These are phyloP conservation scores for Orestias chungarensis DNA, from an alignment of 2,797 vertebrate species.

Conservation along the genomic window DNA sequence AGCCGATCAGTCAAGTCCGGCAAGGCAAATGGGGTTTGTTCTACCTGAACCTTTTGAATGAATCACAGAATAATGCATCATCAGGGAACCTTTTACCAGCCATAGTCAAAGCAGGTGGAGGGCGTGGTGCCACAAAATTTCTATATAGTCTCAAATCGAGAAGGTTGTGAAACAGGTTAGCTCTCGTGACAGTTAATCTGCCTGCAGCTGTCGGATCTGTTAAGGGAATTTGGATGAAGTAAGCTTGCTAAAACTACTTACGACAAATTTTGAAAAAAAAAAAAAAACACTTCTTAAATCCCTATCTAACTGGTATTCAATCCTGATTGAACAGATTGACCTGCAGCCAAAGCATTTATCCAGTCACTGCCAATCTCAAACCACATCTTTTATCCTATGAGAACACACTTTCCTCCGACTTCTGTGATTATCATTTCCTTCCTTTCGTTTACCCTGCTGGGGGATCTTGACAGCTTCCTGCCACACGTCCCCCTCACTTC, in stretches of 20 bases:
- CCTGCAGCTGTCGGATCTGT: constrained; percentile 4
- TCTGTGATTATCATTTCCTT: constrained; percentile 27
- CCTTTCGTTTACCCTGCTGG: constrained; percentile 29
- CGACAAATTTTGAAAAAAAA: not conserved
- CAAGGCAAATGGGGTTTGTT: not conserved
- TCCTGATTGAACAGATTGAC: not conserved
- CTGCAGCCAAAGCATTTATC: constrained; percentile 11
- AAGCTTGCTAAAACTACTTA: not conserved
- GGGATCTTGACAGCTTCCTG: constrained; percentile 66
- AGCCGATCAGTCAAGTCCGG: constrained; percentile 4
- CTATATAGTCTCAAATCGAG: not conserved
- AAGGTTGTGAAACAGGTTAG: constrained; percentile 40
- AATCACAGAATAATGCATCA: constrained; percentile 2
- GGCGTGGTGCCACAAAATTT: constrained; percentile 28
- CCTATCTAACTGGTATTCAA: not conserved
- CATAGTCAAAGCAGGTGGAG: constrained; percentile 21
- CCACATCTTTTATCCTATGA: constrained; percentile 34
- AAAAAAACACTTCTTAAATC: not conserved
- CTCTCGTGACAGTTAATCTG: constrained; percentile 17
- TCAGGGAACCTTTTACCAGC: not conserved
- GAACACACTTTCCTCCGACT: constrained; percentile 38
- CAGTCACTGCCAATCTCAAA: constrained; percentile 9
- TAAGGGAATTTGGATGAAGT: not conserved
- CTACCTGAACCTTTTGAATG: constrained; percentile 23
- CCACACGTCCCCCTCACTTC: constrained; percentile 49